Conservation (phyloP, 2,888 invertebrate species). For the Agriotes lineatus region DNA sequence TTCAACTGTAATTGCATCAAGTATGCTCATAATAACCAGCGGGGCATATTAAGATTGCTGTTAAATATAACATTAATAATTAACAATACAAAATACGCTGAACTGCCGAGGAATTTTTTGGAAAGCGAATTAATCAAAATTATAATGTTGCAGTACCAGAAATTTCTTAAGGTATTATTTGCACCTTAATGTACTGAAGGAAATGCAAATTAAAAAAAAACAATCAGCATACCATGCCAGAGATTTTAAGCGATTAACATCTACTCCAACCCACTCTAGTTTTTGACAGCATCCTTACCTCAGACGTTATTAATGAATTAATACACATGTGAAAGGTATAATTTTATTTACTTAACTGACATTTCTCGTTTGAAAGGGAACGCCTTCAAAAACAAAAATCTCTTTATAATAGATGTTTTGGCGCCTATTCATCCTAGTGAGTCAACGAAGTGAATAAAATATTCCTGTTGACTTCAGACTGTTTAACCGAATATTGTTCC, state of each 20-base stretch:
- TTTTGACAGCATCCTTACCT: conserved; percentile 37
- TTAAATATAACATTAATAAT: no score
- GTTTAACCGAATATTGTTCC: conserved; percentile 23
- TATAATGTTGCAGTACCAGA: no score
- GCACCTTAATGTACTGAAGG: no score
- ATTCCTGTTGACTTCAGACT: conserved; percentile 1
- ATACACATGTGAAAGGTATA: conserved; percentile 58
- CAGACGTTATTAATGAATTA: conserved; percentile 48
- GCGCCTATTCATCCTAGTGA: conserved; percentile 52
- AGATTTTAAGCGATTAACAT: conserved; percentile 28
- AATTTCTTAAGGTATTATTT: no score
- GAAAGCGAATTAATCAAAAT: no score
- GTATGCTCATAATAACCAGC: no score
- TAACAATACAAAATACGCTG: no score
- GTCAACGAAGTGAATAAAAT: conserved; percentile 30
- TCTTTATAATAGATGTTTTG: conserved; percentile 58
- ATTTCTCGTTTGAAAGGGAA: conserved; percentile 58
- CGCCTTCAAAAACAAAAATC: conserved; percentile 61
- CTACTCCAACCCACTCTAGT: conserved; percentile 25
- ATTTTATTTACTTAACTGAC: conserved; percentile 63
- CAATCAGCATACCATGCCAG: no score
- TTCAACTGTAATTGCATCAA: no score
- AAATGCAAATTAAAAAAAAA: no score
- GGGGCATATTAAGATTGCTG: no score
- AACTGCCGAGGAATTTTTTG: no score